These are phyloP conservation scores for Sternarchorhynchus goeldii DNA, from an alignment of 2,797 vertebrate species.

Conservation along the genomic window DNA sequence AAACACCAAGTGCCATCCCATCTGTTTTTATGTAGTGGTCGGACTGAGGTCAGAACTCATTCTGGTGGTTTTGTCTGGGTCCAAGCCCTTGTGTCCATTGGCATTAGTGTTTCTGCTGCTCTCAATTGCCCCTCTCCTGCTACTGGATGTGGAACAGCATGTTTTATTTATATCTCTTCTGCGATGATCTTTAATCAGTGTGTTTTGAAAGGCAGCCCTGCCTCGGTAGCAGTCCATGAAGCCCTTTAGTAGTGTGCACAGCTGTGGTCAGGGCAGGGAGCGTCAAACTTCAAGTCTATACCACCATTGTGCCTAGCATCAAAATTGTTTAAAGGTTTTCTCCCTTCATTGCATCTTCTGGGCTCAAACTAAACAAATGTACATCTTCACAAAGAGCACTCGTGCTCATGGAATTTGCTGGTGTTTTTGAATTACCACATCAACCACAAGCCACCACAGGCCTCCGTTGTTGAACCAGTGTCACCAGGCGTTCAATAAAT, in stretches of 20 bases:
- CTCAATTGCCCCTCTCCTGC: not conserved
- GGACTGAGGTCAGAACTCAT: not conserved
- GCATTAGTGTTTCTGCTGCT: not conserved
- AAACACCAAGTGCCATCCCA: slow-evolving; percentile 9
- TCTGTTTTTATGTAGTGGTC: slow-evolving; percentile 3
- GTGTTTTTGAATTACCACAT: slow-evolving; percentile 50
- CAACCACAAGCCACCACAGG: slow-evolving; percentile 42
- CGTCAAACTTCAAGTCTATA: not conserved
- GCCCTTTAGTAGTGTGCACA: not conserved
- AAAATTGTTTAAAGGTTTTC: slow-evolving; percentile 26
- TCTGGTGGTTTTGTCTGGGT: slow-evolving; percentile 8
- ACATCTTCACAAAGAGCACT: slow-evolving; percentile 23
- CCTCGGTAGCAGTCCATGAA: slow-evolving; percentile 2
- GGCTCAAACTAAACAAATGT: slow-evolving; percentile 36
- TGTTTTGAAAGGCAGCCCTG: not conserved
- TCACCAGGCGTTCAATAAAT: slow-evolving; percentile 29
- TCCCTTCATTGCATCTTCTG: slow-evolving; percentile 10
- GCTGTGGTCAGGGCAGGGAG: not conserved
- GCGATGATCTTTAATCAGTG: slow-evolving; percentile 13
- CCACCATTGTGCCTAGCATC: not conserved
- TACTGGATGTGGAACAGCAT: not conserved
- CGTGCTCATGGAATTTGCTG: slow-evolving; percentile 49
- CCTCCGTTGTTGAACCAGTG: slow-evolving; percentile 34
- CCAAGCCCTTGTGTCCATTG: not conserved
- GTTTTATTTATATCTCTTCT: not conserved